A percentile compares a stretch with the other conserved stretches of the same genome.
Evolutionary conservation across 2,113 vertebrate species (phyloP).

Genomic region (Chunga burmeisteri): DNA sequence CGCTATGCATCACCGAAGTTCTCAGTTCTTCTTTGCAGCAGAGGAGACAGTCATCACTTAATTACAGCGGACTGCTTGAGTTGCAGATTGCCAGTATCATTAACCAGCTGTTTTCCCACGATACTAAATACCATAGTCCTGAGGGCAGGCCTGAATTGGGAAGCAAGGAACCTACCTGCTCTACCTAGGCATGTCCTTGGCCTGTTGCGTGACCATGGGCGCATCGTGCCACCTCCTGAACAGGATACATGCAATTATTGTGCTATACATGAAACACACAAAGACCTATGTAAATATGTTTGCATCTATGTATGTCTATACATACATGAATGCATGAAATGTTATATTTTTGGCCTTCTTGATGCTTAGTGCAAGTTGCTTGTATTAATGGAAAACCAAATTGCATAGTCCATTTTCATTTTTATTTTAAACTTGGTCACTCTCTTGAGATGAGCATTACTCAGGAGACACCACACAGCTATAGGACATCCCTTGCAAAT

Average conservation of each 20-base stretch:
- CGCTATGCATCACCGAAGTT: not conserved
- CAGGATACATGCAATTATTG: not conserved
- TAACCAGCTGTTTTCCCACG: not conserved
- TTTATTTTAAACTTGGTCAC: not conserved
- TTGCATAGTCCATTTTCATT: not conserved
- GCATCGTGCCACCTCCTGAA: not conserved
- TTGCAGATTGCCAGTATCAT: not conserved
- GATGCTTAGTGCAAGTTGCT: not conserved
- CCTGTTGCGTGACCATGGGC: not conserved
- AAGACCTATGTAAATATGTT: not conserved
- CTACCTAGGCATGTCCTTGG: not conserved
- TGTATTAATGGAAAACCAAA: not conserved
- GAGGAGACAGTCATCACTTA: not conserved
- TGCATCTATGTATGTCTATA: not conserved
- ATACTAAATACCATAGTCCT: fast-evolving
- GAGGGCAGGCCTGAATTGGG: not conserved
- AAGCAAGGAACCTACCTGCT: not conserved
- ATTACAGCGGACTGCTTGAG: not conserved
- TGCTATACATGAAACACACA: not conserved
- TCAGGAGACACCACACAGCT: not conserved
- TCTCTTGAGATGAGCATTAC: not conserved
- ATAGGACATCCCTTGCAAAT: not conserved
- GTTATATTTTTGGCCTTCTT: not conserved
- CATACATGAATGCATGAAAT: not conserved
- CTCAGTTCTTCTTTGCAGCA: not conserved